Conservation (phyloP, 2,888 invertebrate genomes). For the Eupithecia vulgata region DNA sequence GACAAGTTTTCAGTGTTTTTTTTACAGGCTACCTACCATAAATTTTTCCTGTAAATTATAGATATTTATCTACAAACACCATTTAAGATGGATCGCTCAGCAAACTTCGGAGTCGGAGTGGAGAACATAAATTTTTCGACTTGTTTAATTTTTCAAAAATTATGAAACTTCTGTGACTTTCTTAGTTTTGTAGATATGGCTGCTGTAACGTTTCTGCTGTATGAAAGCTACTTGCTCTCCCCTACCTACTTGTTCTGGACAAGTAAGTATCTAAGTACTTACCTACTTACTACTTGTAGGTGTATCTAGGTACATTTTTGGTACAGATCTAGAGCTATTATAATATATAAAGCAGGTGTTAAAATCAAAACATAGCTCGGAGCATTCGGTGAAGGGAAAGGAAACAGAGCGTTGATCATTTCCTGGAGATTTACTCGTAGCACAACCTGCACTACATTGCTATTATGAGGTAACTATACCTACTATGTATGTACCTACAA, state of each 20-base stretch:
- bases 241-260: neutral
- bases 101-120: no score
- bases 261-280: neutral
- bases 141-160: no score
- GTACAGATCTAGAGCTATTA: conserved; percentile 19
- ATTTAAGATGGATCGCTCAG: no score
- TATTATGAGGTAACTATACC: conserved; percentile 27
- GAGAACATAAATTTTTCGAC: no score
- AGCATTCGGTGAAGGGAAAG: conserved; percentile 64
- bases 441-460: conserved; percentile 52
- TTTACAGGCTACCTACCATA: no score
- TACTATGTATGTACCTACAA: neutral
- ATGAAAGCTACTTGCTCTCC: no score
- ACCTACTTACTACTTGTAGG: conserved; percentile 4
- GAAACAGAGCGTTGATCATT: conserved; percentile 65
- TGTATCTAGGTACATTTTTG: neutral
- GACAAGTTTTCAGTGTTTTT: no score
- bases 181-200: no score
- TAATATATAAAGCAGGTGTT: conserved; percentile 57
- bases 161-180: no score
- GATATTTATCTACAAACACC: no score
- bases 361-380: conserved; percentile 56
- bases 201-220: no score
- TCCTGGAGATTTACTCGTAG: conserved; percentile 67
- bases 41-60: no score